Conservation (phyloP, 2,888 invertebrate species). For the Dioctria rufipes region DNA sequence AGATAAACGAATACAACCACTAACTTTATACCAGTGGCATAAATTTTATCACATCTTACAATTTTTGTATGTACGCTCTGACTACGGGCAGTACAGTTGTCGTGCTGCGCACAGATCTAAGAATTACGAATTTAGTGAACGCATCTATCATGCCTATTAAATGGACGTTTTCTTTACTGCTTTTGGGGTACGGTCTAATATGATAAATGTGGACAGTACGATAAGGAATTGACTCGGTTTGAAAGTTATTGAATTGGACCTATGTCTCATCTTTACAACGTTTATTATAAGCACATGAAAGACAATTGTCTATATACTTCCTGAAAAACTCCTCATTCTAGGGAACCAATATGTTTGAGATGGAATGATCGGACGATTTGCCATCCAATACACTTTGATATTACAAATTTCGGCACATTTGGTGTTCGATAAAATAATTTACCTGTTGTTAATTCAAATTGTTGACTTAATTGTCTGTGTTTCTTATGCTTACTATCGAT, state of each 20-base stretch:
- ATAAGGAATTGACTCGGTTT: slow-evolving; percentile 37
- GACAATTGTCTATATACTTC: slow-evolving; percentile 1
- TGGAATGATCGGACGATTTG: too few species aligned
- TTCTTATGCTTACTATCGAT: too few species aligned
- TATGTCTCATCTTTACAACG: slow-evolving; percentile 6
- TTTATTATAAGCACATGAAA: slow-evolving; percentile 48
- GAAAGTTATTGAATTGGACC: slow-evolving; percentile 10
- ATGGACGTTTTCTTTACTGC: slow-evolving; percentile 56
- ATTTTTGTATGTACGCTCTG: too few species aligned
- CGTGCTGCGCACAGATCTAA: slow-evolving; percentile 57
- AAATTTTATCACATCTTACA: too few species aligned
- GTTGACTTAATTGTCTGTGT: too few species aligned
- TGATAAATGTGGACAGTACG: slow-evolving; percentile 56
- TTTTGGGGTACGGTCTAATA: slow-evolving; percentile 56
- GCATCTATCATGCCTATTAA: slow-evolving; percentile 57
- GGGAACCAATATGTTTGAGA: slow-evolving; percentile 39
- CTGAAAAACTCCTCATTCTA: slow-evolving; percentile 24
- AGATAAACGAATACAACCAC: too few species aligned
- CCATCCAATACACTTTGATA: slow-evolving; percentile 9
- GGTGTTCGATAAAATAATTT: too few species aligned
- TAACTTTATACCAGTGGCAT: too few species aligned
- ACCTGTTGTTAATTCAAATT: too few species aligned
- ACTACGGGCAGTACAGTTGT: too few species aligned
- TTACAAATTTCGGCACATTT: slow-evolving; percentile 9
- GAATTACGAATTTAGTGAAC: slow-evolving; percentile 58